phyloP scores from a whole-genome alignment of 2,797 vertebrate species.

The Lutjanus campechanus region DNA sequence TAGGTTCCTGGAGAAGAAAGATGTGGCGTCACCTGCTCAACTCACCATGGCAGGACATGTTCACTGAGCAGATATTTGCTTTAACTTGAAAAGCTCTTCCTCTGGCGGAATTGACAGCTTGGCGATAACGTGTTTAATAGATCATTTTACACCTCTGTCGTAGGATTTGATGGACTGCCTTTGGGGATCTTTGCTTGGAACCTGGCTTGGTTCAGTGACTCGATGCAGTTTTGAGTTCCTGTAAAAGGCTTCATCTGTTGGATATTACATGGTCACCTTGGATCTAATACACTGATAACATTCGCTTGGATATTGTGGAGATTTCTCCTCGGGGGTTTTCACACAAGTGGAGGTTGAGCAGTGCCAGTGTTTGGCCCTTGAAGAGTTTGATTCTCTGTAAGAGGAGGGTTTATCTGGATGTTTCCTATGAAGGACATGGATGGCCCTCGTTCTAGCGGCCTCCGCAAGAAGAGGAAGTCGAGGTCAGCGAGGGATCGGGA shows the following conservation, averaged over 20 bases:
- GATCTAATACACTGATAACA: conserved; percentile 82
- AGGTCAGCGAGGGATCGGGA: conserved; percentile 91
- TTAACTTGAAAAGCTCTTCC: conserved; percentile 73
- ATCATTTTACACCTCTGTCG: conserved; percentile 62
- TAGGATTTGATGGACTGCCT: conserved; percentile 77
- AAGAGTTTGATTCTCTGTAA: conserved; percentile 56
- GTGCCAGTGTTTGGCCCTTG: conserved; percentile 30
- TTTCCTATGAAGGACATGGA: conserved; percentile 90
- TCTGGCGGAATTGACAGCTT: conserved; percentile 64
- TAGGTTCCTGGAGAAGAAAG: conserved; percentile 67
- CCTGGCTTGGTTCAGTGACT: conserved; percentile 61
- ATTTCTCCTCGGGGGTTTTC: conserved; percentile 75
- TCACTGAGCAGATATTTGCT: conserved; percentile 76
- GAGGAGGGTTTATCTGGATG: conserved; percentile 71
- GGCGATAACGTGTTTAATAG: conserved; percentile 63
- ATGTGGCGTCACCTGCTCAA: conserved; percentile 74
- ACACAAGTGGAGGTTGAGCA: conserved; percentile 79
- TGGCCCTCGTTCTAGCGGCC: conserved; percentile 90
- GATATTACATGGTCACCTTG: conserved; percentile 87
- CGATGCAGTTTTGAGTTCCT: conserved; percentile 43
- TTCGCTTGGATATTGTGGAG: conserved; percentile 85
- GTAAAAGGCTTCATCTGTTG: conserved; percentile 62
- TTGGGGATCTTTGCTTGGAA: conserved; percentile 69
- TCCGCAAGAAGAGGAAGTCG: conserved; percentile 94
- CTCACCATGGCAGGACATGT: conserved; percentile 70